phyloP scores from a whole-genome alignment of 2,888 invertebrate species.

The Clunio marinus region DNA sequence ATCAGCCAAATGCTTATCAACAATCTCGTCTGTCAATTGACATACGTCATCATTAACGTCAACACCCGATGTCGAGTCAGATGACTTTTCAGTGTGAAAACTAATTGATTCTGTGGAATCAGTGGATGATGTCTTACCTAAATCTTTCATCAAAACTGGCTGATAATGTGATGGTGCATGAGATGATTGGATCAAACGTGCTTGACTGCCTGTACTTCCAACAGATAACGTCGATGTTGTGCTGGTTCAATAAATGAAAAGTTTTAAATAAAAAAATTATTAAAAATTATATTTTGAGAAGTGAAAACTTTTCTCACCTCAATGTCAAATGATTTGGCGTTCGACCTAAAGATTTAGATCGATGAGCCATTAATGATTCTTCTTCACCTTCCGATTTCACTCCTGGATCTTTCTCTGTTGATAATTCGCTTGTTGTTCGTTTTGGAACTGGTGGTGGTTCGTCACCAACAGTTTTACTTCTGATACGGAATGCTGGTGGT shows the following conservation, averaged over 20 bases:
- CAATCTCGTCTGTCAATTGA: slow-evolving; percentile 47
- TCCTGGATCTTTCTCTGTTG: slow-evolving; percentile 61
- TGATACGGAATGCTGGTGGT: slow-evolving; percentile 63
- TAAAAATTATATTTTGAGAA: background rate
- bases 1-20: slow-evolving; percentile 52
- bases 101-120: slow-evolving; percentile 33
- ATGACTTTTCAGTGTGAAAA: slow-evolving; percentile 37
- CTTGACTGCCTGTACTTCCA: slow-evolving; percentile 89
- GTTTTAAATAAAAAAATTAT: slow-evolving; percentile 48
- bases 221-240: slow-evolving; percentile 91
- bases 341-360: slow-evolving; percentile 68
- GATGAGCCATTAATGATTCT: slow-evolving; percentile 67
- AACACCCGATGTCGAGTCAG: slow-evolving; percentile 36
- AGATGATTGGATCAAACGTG: slow-evolving; percentile 88
- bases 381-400: slow-evolving; percentile 85
- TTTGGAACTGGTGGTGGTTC: slow-evolving; percentile 51
- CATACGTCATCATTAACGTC: slow-evolving; percentile 42
- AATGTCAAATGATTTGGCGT: slow-evolving; percentile 91
- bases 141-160: slow-evolving; percentile 79
- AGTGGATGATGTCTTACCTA: slow-evolving; percentile 64
- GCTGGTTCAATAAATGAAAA: slow-evolving; percentile 54
- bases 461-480: slow-evolving; percentile 91
- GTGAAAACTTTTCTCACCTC: slow-evolving; percentile 54
- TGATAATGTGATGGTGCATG: slow-evolving; percentile 90
- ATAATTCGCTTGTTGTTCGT: slow-evolving; percentile 51